Evolutionary conservation across 2,888 invertebrate species (phyloP), one percentile per base, ranked within the genome.

Genomic region (Himalopsyche anomala): DNA sequence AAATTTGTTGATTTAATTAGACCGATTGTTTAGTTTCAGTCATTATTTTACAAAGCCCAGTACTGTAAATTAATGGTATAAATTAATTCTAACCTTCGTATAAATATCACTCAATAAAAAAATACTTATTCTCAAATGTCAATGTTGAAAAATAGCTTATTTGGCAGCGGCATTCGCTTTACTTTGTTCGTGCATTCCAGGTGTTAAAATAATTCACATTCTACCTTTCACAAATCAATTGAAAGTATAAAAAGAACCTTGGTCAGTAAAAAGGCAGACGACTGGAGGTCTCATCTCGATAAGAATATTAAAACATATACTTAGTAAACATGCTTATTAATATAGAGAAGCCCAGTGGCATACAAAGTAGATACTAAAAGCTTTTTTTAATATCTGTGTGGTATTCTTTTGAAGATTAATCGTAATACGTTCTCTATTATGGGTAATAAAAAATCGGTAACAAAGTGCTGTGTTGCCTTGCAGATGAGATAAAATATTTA

Each of bases 201-300:
- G 62, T 62, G 19, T 62, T 62, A 62, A 62, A 19, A 62, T 19
- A 62, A 62, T 62, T 62, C 8, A 4, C n/a, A 62, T 19, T 15
- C 62, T 62, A 62, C 62, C 62, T 62, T 62, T 62, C 62, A 62
- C 62, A 62, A 62, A 62, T 62, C 28, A 62, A 62, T 62, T 28
- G 62, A 62, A 62, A 62, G 62, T 62, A 62, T 19, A 62, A 62
- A 62, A 62, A 62, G 19, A 28, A 62, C 62, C 62, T 62, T 28
- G 62, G 62, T 62, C 62, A 62, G 62, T 62, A 62, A 62, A 62
- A 62, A 62, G 62, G 28, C 28, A 62, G 62, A 19, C 19, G 62
- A 62, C 62, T 19, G 62, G 62, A 62, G 62, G 62, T 62, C 62
- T 62, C 62, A 62, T 62, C 62, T 62, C 62, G 62, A 62, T 62